phyloP scores from a whole-genome alignment of 2,888 invertebrate genomes.

The Drosophila nigricruria region DNA sequence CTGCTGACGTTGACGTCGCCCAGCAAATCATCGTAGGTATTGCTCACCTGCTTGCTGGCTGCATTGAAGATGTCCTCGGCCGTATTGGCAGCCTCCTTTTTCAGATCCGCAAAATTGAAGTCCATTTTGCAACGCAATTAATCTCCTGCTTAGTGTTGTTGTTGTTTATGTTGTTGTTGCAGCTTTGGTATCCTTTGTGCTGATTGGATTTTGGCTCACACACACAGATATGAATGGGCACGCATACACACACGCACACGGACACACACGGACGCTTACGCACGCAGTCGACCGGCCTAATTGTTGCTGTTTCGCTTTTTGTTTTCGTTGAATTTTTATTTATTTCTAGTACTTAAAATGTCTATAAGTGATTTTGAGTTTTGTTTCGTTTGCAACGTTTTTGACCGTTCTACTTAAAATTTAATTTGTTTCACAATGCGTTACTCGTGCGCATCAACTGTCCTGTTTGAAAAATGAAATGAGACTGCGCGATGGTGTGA shows the following conservation, averaged over 20 bases:
- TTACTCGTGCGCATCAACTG: constrained; percentile 29
- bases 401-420: constrained; percentile 51
- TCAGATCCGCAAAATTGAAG: constrained; percentile 82
- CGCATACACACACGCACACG: constrained; percentile 11
- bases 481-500: constrained; percentile 59
- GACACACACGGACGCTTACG: constrained; percentile 9
- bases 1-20: constrained; percentile 32
- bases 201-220: constrained; percentile 43
- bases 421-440: constrained; percentile 46
- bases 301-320: constrained; percentile 3
- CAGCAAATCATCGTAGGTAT: constrained; percentile 62
- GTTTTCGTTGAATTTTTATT: constrained; percentile 22
- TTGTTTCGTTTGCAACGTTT: constrained; percentile 14
- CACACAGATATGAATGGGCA: constrained; percentile 16
- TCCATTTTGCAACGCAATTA: constrained; percentile 72
- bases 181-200: constrained; percentile 61
- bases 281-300: constrained; percentile 38
- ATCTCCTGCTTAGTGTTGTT: constrained; percentile 17
- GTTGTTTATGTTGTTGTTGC: constrained; percentile 11
- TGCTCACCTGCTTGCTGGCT: constrained; percentile 52
- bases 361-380: constrained; percentile 8
- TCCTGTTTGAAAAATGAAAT: constrained; percentile 48
- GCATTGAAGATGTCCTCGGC: constrained; percentile 73
- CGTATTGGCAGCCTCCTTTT: constrained; percentile 80
- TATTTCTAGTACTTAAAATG: constrained; percentile 16